Evolutionary conservation across 2,113 vertebrate genomes (phyloP).

Genomic region (Oncorhynchus clarkii): DNA sequence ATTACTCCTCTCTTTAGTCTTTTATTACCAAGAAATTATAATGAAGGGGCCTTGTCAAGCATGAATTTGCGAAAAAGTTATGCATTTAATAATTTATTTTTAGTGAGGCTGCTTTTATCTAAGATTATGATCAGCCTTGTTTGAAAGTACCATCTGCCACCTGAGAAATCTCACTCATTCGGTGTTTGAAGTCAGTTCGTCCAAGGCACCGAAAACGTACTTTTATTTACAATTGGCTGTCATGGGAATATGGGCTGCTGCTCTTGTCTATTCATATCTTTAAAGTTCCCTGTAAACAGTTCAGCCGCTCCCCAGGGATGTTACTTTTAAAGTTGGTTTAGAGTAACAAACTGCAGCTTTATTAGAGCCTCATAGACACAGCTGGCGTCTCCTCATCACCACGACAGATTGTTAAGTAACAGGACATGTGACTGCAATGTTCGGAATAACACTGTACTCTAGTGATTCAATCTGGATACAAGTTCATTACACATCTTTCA

Average conservation of each 20-base stretch:
- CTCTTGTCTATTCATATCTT: slow-evolving; percentile 49
- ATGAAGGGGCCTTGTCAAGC: slow-evolving; percentile 37
- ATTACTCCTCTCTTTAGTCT: slow-evolving; percentile 28
- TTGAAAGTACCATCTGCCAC: slow-evolving; percentile 56
- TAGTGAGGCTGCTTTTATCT: slow-evolving; percentile 58
- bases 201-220: slow-evolving; percentile 42
- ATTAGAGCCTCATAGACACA: slow-evolving; percentile 10
- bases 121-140: slow-evolving; percentile 56
- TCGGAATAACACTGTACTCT: background rate
- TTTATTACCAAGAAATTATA: slow-evolving; percentile 34
- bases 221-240: slow-evolving; percentile 65
- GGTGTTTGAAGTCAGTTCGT: slow-evolving; percentile 55
- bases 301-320: slow-evolving; percentile 26
- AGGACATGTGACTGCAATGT: background rate
- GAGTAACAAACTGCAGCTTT: slow-evolving; percentile 30
- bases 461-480: background rate
- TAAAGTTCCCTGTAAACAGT: slow-evolving; percentile 60
- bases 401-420: slow-evolving; percentile 10
- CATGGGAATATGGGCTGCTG: slow-evolving; percentile 48
- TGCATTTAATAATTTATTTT: slow-evolving; percentile 52
- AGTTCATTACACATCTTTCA: background rate
- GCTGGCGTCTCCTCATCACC: slow-evolving; percentile 28
- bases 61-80: slow-evolving; percentile 25
- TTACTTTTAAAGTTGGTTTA: slow-evolving; percentile 41
- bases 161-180: slow-evolving; percentile 55